phyloP scores from a whole-genome alignment of 2,113 vertebrate species.

The Mustelus asterias region DNA sequence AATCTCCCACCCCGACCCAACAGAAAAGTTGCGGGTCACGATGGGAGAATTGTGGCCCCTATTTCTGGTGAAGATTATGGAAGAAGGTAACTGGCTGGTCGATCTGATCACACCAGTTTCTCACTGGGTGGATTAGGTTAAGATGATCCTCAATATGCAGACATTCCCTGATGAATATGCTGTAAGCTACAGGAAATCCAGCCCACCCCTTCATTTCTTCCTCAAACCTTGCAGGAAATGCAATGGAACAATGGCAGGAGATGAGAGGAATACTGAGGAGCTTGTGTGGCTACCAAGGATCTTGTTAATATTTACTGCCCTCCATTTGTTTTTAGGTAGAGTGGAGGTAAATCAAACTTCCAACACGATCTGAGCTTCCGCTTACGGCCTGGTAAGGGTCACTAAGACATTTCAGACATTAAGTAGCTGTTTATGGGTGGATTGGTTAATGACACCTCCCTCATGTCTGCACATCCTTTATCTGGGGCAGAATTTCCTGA shows the following conservation, averaged over 20 bases:
- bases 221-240: neutral
- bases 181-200: neutral
- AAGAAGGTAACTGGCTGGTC: neutral
- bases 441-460: neutral
- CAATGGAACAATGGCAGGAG: neutral
- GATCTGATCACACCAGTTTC: neutral
- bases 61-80: neutral
- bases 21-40: too few relatives aligned
- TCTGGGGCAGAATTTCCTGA: neutral
- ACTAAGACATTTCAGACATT: neutral
- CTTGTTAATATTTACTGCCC: neutral
- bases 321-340: neutral
- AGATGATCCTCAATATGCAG: neutral
- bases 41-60: too few relatives aligned
- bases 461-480: neutral
- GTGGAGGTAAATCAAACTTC: neutral
- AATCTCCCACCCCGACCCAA: too few relatives aligned
- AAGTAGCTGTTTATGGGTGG: neutral
- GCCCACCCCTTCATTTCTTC: too few relatives aligned
- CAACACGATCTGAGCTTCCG: neutral
- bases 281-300: neutral
- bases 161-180: neutral
- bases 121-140: neutral
- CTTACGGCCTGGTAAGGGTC: neutral
- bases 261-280: too few relatives aligned